Percentiles rank a stretch among this genome's conserved stretches.
phyloP scores from a whole-genome alignment of 2,888 invertebrate genomes.

The Imbricaverruca yamaguchii region DNA sequence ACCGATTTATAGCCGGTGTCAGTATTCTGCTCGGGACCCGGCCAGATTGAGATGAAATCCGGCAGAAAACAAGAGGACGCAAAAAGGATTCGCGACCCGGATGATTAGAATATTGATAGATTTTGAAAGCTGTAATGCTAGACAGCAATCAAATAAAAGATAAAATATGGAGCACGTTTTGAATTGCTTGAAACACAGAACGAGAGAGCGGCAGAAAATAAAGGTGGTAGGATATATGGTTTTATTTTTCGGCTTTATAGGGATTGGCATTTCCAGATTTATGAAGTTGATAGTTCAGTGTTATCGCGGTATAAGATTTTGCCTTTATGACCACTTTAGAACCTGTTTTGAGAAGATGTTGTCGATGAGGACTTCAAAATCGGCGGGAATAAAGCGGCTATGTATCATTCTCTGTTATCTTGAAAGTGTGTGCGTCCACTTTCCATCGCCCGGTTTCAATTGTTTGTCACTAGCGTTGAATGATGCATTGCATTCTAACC shows the following conservation, averaged over 20 bases:
- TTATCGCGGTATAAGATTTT: slow-evolving; percentile 8
- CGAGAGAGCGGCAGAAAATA: neutral
- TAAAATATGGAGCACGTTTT: slow-evolving; percentile 17
- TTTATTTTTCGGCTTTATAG: slow-evolving; percentile 14
- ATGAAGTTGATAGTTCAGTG: neutral
- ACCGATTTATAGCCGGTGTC: slow-evolving; percentile 13
- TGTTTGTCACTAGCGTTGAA: too few relatives aligned
- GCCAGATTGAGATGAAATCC: slow-evolving; percentile 16
- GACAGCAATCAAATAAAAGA: slow-evolving; percentile 20
- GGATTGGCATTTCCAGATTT: slow-evolving; percentile 19
- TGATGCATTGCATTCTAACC: too few relatives aligned
- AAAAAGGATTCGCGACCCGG: slow-evolving; percentile 17
- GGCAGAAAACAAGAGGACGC: slow-evolving; percentile 21
- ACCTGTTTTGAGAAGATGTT: slow-evolving; percentile 7
- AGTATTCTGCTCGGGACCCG: neutral
- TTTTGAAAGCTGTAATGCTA: slow-evolving; percentile 19
- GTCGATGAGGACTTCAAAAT: neutral
- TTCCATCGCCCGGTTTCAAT: too few relatives aligned
- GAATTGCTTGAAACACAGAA: slow-evolving; percentile 1
- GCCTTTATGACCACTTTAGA: neutral
- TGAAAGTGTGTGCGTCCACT: too few relatives aligned
- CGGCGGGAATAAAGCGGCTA: neutral
- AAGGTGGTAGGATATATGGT: slow-evolving; percentile 11
- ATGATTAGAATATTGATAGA: slow-evolving; percentile 22
- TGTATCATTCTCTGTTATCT: neutral